phyloP scores from a whole-genome alignment of 2,797 vertebrate genomes.

The Bradypodion pumilum region DNA sequence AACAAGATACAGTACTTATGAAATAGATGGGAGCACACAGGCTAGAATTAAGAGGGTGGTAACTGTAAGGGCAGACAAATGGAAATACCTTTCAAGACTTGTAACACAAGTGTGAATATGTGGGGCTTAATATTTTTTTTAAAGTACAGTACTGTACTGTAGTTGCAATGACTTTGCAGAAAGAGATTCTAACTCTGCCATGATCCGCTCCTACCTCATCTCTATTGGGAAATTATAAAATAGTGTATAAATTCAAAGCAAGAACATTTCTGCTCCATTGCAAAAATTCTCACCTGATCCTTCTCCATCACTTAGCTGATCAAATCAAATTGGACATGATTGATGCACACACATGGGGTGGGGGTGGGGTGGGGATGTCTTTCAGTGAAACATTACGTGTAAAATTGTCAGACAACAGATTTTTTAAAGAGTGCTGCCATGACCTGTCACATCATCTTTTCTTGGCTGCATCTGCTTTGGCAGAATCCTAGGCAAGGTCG shows the following conservation, averaged over 20 bases:
- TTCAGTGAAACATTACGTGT: constrained; percentile 92
- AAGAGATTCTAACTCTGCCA: neutral
- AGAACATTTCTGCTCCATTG: constrained; percentile 80
- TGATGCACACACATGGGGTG: too few relatives aligned
- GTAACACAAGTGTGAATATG: neutral
- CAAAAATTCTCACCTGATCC: constrained; percentile 99
- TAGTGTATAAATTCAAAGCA: constrained; percentile 77
- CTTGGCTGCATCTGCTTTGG: constrained; percentile 84
- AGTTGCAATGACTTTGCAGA: neutral
- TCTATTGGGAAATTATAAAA: constrained; percentile 62
- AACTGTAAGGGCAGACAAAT: neutral
- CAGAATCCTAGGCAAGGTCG: constrained; percentile 86
- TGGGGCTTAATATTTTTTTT: too few relatives aligned
- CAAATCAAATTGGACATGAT: constrained; percentile 98
- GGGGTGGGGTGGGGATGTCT: too few relatives aligned
- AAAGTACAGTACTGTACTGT: too few relatives aligned
- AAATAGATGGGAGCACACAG: neutral
- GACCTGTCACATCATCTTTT: constrained; percentile 92
- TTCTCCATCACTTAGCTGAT: constrained; percentile 97
- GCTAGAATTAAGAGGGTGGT: neutral
- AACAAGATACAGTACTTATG: neutral
- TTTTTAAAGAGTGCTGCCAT: constrained; percentile 89
- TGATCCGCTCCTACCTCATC: constrained; percentile 38
- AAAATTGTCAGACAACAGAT: constrained; percentile 99
- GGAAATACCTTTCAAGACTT: neutral